Evolutionary conservation across 2,888 invertebrate species (phyloP).

Genomic region (Endotricha flammealis): DNA sequence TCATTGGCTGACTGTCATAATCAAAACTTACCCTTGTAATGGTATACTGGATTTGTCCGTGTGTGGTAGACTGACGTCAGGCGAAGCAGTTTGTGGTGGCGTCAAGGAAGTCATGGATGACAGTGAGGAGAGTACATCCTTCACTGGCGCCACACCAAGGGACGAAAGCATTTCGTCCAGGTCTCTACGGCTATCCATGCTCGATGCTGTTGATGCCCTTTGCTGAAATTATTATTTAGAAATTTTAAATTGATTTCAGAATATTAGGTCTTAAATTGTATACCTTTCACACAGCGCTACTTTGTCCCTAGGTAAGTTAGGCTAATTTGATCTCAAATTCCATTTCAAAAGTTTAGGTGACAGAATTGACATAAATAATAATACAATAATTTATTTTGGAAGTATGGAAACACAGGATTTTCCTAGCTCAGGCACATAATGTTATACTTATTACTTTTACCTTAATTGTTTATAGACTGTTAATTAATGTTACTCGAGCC

Average conservation of each 20-base stretch:
- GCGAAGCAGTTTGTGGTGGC: constrained; percentile 88
- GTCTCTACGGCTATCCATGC: constrained; percentile 78
- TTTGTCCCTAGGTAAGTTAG: too few relatives aligned
- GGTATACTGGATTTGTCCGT: constrained; percentile 75
- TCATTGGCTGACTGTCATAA: too few relatives aligned
- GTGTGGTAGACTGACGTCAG: constrained; percentile 87
- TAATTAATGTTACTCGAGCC: too few relatives aligned
- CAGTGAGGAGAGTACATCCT: constrained; percentile 89
- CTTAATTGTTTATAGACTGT: too few relatives aligned
- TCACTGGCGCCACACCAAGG: constrained; percentile 91
- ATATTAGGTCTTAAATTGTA: too few relatives aligned
- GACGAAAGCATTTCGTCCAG: constrained; percentile 92
- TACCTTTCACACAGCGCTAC: too few relatives aligned
- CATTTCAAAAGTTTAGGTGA: too few relatives aligned
- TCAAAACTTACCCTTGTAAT: constrained; percentile 56
- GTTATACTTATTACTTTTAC: constrained; percentile 22
- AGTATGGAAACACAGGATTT: too few relatives aligned
- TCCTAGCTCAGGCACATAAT: too few relatives aligned
- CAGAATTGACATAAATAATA: too few relatives aligned
- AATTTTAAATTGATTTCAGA: neutral
- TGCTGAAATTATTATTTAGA: constrained; percentile 35
- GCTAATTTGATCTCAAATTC: too few relatives aligned
- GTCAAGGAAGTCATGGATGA: constrained; percentile 89
- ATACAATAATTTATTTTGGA: too few relatives aligned
- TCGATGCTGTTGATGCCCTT: constrained; percentile 72